Conservation (phyloP, 30 jellyfish, hydroid and myxozoan genomes). For the Nemopilema nomurai region DNA sequence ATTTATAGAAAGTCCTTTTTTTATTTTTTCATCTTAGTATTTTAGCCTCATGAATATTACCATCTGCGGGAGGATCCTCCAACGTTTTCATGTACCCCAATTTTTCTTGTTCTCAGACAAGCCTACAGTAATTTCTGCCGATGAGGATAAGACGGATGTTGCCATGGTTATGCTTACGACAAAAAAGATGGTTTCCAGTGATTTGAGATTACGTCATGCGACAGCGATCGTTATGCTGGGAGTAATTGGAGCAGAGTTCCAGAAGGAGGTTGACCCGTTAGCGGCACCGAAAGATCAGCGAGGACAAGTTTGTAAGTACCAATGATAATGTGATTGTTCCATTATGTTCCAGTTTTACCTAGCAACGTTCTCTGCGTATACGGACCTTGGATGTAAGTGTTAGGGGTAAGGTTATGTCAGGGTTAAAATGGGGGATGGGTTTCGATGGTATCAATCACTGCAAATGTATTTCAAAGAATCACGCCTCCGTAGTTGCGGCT, state of each 20-base stretch:
- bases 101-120: conserved; percentile 43
- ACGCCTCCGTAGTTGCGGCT: too few species aligned
- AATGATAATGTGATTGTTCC: neutral
- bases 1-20: too few species aligned
- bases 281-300: conserved; percentile 34
- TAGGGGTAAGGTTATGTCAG: too few species aligned
- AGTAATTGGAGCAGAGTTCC: conserved; percentile 98
- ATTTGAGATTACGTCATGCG: conserved; percentile 91
- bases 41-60: too few species aligned
- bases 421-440: neutral
- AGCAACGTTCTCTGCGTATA: neutral
- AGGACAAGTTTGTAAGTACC: conserved; percentile 47
- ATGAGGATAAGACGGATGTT: conserved; percentile 88
- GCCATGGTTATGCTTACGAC: conserved; percentile 98
- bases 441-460: neutral
- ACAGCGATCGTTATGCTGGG: conserved; percentile 97
- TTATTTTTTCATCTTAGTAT: too few species aligned
- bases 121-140: conserved; percentile 69
- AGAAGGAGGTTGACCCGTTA: conserved; percentile 92
- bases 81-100: too few species aligned
- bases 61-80: too few species aligned
- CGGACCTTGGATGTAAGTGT: too few species aligned
- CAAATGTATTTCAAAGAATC: too few species aligned
- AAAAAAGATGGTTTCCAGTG: conserved; percentile 96
- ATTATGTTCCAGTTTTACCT: neutral